Evolutionary conservation across 2,888 invertebrate species (phyloP).

Genomic region (Lasioglossum calceatum): DNA sequence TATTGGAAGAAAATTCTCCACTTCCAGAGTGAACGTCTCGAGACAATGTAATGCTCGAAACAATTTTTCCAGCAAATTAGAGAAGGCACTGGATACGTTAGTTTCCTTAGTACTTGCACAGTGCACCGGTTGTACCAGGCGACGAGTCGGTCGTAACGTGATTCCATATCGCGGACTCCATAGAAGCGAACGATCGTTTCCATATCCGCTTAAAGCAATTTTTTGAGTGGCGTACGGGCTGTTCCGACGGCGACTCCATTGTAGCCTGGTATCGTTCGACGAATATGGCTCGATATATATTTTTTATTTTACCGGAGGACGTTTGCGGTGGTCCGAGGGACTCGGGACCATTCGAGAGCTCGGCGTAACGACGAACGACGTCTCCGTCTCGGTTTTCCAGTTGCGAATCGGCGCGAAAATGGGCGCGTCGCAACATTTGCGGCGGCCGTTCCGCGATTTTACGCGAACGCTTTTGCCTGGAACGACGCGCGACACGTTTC

Average conservation of each 20-base stretch:
- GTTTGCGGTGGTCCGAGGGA: slow-evolving; percentile 23
- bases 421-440: not conserved
- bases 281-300: slow-evolving; percentile 24
- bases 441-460: not conserved
- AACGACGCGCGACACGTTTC: not conserved
- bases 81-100: not conserved
- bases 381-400: not conserved
- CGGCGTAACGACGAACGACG: not conserved
- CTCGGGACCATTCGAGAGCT: not conserved
- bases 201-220: slow-evolving; percentile 59
- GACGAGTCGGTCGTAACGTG: slow-evolving; percentile 39
- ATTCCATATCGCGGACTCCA: slow-evolving; percentile 46
- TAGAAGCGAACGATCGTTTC: slow-evolving; percentile 45
- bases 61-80: not conserved
- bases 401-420: not conserved
- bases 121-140: not conserved
- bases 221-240: slow-evolving; percentile 27
- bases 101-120: not conserved
- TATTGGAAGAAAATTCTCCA: too few relatives aligned
- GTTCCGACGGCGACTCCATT: not conserved
- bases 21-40: too few relatives aligned
- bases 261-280: slow-evolving; percentile 38
- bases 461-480: not conserved
- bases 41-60: too few relatives aligned
- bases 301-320: slow-evolving; percentile 13